These are phyloP conservation scores for Florisuga fusca DNA, from an alignment of 2,797 vertebrate species.

Conservation along the genomic window DNA sequence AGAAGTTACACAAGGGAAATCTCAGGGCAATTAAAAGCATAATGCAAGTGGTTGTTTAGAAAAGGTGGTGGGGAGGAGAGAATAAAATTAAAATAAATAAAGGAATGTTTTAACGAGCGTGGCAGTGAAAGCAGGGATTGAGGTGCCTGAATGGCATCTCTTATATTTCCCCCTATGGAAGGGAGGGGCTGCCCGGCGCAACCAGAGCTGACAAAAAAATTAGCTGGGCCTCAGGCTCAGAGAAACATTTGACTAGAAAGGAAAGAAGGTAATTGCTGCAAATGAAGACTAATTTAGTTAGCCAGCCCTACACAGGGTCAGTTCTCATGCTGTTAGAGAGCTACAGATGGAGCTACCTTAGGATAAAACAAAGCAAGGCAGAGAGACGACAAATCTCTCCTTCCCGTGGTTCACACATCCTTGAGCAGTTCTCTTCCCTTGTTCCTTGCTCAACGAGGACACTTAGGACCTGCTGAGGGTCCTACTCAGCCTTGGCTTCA, in stretches of 20 bases:
- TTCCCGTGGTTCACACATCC: neutral
- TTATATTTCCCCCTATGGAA: slow-evolving; percentile 67
- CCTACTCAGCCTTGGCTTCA: neutral
- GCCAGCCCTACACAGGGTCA: neutral
- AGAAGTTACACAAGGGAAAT: slow-evolving; percentile 58
- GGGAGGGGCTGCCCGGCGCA: slow-evolving; percentile 42
- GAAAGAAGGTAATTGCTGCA: slow-evolving; percentile 70
- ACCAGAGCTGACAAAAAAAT: slow-evolving; percentile 60
- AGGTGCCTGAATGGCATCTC: slow-evolving; percentile 69
- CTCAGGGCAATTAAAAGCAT: slow-evolving; percentile 68
- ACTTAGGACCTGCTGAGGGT: neutral
- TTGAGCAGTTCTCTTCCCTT: neutral
- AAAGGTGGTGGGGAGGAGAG: slow-evolving; percentile 61
- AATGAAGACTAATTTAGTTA: slow-evolving; percentile 64
- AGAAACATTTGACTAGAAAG: slow-evolving; percentile 64
- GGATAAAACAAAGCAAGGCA: neutral
- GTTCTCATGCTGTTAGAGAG: neutral
- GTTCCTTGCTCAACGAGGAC: rapidly evolving
- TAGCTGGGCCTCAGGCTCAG: slow-evolving; percentile 59
- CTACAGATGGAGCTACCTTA: neutral
- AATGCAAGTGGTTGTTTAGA: slow-evolving; percentile 63
- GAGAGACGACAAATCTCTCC: neutral
- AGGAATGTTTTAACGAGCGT: slow-evolving; percentile 69
- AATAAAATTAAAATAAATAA: slow-evolving; percentile 74
- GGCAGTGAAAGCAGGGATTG: slow-evolving; percentile 60